Percentiles rank a stretch among this genome's conserved stretches.
phyloP scores from a whole-genome alignment of 2,888 invertebrate species.

The Scaptomyza polygonia region DNA sequence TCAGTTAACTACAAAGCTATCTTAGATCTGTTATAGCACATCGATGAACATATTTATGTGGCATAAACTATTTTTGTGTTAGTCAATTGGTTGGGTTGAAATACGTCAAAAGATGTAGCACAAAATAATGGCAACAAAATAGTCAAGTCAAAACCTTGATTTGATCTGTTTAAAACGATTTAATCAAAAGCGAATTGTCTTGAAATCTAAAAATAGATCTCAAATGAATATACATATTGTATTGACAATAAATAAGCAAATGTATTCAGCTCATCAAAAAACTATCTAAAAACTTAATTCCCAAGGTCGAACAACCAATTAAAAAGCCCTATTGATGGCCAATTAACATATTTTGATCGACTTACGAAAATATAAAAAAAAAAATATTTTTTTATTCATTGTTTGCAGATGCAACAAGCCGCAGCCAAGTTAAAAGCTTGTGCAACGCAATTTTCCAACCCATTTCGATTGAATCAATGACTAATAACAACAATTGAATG shows the following conservation, averaged over 20 bases:
- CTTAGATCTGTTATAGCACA: constrained; percentile 41
- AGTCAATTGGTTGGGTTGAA: constrained; percentile 3
- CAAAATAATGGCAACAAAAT: not conserved
- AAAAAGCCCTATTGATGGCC: constrained; percentile 62
- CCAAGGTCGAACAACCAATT: constrained; percentile 64
- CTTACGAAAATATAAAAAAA: not conserved
- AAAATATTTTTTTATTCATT: not conserved
- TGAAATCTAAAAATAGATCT: too few species aligned
- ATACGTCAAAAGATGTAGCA: constrained; percentile 10
- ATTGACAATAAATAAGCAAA: too few species aligned
- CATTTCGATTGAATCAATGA: constrained; percentile 61
- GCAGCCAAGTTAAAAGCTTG: constrained; percentile 16
- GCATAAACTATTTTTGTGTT: not conserved
- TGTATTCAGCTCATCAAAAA: constrained; percentile 13
- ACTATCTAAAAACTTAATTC: constrained; percentile 3
- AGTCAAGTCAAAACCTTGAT: too few species aligned
- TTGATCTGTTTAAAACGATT: not conserved
- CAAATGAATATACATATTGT: too few species aligned
- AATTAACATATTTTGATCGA: constrained; percentile 49
- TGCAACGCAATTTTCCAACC: constrained; percentile 50
- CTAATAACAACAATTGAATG: constrained; percentile 7
- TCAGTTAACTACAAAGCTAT: constrained; percentile 69
- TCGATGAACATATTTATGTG: constrained; percentile 46
- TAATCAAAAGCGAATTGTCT: too few species aligned
- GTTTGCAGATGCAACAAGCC: constrained; percentile 16